Conservation (phyloP, 2,113 vertebrate genomes). For the Oenanthe oenanthe region DNA sequence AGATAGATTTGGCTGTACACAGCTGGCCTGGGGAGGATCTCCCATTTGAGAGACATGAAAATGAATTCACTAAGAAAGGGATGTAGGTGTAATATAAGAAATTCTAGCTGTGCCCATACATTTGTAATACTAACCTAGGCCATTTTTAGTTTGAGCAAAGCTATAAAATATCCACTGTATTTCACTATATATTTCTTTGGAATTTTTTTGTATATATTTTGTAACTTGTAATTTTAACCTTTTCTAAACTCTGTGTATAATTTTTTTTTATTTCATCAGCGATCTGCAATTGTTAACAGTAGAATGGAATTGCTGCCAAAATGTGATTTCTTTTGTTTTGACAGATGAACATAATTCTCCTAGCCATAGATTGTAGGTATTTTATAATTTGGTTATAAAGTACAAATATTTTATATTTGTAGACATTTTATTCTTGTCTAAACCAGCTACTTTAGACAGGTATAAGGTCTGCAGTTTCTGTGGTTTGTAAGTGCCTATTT, state of each 20-base stretch:
- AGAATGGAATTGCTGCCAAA: background rate
- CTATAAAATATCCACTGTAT: background rate
- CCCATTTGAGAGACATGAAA: background rate
- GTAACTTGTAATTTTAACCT: background rate
- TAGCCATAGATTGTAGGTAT: background rate
- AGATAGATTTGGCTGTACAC: background rate
- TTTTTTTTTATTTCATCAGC: background rate
- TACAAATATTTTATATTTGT: background rate
- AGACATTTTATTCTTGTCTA: background rate
- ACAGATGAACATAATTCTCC: background rate
- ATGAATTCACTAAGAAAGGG: background rate
- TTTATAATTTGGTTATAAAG: background rate
- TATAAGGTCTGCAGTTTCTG: background rate
- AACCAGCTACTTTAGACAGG: background rate
- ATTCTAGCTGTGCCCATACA: background rate
- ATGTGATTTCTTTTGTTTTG: background rate
- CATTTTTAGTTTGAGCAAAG: background rate
- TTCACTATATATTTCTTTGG: background rate
- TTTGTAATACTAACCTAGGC: background rate
- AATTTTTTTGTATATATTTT: background rate
- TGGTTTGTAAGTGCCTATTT: background rate
- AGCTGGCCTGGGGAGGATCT: conserved; percentile 15
- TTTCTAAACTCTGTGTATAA: background rate
- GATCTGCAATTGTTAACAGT: background rate
- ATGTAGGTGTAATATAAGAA: background rate